Evolutionary conservation across 1,140 invertebrate genomes (phyloP).

Genomic region (Drosophila pseudoananassae): DNA sequence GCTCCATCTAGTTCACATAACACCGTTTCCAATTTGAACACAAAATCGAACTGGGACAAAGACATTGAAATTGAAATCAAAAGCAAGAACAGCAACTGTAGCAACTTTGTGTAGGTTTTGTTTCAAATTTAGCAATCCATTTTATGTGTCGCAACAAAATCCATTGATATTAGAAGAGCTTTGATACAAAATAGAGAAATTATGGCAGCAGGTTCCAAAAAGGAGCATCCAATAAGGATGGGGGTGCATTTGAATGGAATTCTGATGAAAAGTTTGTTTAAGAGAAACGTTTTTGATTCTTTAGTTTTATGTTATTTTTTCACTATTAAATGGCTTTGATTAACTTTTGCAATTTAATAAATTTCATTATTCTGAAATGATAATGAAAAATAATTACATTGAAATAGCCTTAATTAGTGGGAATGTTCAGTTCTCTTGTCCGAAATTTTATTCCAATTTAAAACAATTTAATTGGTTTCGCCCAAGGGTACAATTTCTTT

Average conservation of each 20-base stretch:
- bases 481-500: slow-evolving; percentile 28
- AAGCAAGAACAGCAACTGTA: slow-evolving; percentile 39
- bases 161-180: slow-evolving; percentile 15
- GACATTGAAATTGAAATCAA: slow-evolving; percentile 59
- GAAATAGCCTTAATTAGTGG: neutral
- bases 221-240: neutral
- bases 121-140: slow-evolving; percentile 41
- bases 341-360: too few relatives aligned
- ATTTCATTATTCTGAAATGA: neutral
- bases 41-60: slow-evolving; percentile 68
- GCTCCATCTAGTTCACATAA: slow-evolving; percentile 66
- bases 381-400: neutral
- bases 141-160: slow-evolving; percentile 35
- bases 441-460: slow-evolving; percentile 28
- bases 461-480: slow-evolving; percentile 57
- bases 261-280: neutral
- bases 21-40: slow-evolving; percentile 74
- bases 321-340: neutral
- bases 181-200: slow-evolving; percentile 23
- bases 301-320: neutral
- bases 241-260: neutral
- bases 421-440: slow-evolving; percentile 22
- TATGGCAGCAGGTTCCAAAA: neutral
- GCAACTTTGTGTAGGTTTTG: slow-evolving; percentile 32
- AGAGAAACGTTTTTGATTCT: neutral